These are phyloP conservation scores for Muschampia plurimacula DNA, from an alignment of 2,888 invertebrate genomes.

Conservation along the genomic window DNA sequence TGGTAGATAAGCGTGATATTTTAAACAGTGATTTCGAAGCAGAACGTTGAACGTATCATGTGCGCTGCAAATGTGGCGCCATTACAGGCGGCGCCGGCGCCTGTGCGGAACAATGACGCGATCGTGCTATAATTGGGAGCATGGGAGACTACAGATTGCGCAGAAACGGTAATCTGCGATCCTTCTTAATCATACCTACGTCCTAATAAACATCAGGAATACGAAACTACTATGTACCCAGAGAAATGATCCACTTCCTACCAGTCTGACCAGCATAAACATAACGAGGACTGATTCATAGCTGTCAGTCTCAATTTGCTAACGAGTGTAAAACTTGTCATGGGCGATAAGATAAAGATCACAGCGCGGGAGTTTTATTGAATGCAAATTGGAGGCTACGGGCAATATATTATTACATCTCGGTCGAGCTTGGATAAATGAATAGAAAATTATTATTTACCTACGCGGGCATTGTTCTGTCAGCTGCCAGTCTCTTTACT, in stretches of 20 bases:
- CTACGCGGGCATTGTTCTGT: slow-evolving; percentile 72
- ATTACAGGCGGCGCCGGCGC: slow-evolving; percentile 62
- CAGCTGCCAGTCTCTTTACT: slow-evolving; percentile 49
- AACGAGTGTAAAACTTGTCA: slow-evolving; percentile 76
- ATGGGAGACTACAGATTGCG: slow-evolving; percentile 42
- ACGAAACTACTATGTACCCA: slow-evolving; percentile 15
- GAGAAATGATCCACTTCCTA: slow-evolving; percentile 33
- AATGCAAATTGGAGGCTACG: slow-evolving; percentile 70
- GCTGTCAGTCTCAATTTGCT: slow-evolving; percentile 78
- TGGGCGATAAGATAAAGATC: slow-evolving; percentile 73
- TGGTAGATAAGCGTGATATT: slow-evolving; percentile 73
- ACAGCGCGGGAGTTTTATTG: slow-evolving; percentile 67
- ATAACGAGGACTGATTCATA: slow-evolving; percentile 65
- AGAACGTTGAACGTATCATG: slow-evolving; percentile 66
- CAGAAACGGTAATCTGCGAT: slow-evolving; percentile 20
- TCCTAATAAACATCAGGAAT: slow-evolving; percentile 17
- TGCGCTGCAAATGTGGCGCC: slow-evolving; percentile 77
- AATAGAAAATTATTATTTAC: slow-evolving; percentile 73
- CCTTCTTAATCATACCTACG: slow-evolving; percentile 15
- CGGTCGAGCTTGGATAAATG: slow-evolving; percentile 54
- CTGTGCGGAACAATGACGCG: slow-evolving; percentile 71
- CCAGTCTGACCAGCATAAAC: slow-evolving; percentile 27
- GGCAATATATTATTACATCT: slow-evolving; percentile 44
- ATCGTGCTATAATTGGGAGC: slow-evolving; percentile 54
- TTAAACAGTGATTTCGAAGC: slow-evolving; percentile 60